Percentiles rank a stretch among this genome's conserved stretches.
phyloP scores from a whole-genome alignment of 2,113 vertebrate genomes.

The Cyanoramphus novaezelandiae region DNA sequence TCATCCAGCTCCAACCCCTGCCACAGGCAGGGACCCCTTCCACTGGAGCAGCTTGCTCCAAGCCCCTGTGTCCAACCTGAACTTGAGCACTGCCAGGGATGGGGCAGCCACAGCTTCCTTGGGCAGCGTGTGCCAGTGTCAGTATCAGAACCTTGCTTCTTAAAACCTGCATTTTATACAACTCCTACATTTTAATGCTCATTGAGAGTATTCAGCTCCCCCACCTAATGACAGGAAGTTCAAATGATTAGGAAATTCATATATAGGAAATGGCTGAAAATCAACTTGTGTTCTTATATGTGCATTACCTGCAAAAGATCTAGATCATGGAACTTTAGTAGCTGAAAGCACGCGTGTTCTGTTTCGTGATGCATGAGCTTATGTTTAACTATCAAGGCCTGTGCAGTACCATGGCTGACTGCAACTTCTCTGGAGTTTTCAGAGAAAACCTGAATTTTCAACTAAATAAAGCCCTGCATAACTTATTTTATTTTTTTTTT shows the following conservation, averaged over 20 bases:
- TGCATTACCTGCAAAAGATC: background rate
- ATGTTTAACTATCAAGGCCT: background rate
- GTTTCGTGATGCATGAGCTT: background rate
- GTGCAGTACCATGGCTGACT: background rate
- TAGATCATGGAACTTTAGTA: background rate
- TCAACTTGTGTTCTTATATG: background rate
- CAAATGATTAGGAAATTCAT: background rate
- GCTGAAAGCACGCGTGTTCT: background rate
- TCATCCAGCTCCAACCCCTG: background rate
- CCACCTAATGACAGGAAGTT: accelerated
- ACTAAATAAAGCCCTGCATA: background rate
- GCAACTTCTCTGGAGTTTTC: background rate
- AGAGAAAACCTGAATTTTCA: background rate
- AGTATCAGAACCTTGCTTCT: background rate
- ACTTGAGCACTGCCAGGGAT: background rate
- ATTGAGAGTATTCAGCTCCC: background rate
- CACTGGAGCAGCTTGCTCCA: background rate
- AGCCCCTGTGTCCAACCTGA: background rate
- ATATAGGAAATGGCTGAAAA: background rate
- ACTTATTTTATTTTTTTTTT: background rate
- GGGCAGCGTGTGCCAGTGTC: background rate
- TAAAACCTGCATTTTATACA: background rate
- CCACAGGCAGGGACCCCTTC: background rate
- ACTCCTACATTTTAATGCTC: background rate
- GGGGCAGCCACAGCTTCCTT: background rate